A percentile compares a stretch with the other conserved stretches of the same genome.
Conservation (phyloP, 2,113 vertebrate species). For the Ibidorhyncha struthersii region DNA sequence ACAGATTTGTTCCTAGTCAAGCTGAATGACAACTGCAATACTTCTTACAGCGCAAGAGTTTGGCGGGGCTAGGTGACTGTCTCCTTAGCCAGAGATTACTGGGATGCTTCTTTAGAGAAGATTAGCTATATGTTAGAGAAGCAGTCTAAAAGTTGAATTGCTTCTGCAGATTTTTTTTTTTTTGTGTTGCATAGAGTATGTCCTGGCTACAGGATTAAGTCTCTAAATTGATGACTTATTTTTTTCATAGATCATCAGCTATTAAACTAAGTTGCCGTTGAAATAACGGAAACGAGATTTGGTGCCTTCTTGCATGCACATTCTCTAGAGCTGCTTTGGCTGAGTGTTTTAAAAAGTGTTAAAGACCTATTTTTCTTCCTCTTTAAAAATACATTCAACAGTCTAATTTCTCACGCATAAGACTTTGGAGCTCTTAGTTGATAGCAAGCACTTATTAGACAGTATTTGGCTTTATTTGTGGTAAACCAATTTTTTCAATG, state of each 20-base stretch:
- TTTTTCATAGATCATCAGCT: not conserved
- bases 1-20: not conserved
- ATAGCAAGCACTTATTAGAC: not conserved
- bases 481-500: not conserved
- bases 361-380: not conserved
- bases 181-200: not conserved
- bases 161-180: not conserved
- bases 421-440: not conserved
- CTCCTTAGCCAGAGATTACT: not conserved
- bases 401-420: not conserved
- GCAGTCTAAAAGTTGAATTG: not conserved
- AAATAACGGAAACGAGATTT: not conserved
- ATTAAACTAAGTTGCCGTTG: not conserved
- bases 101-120: not conserved
- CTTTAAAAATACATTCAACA: not conserved
- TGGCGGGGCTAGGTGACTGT: not conserved
- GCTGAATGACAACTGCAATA: not conserved
- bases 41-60: not conserved
- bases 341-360: not conserved
- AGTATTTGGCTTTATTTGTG: not conserved
- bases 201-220: not conserved
- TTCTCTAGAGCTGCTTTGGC: not conserved
- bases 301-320: not conserved
- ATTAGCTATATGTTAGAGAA: not conserved
- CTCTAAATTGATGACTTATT: fast-evolving